Evolutionary conservation across 2,797 vertebrate species (phyloP).

Genomic region (Salmo trutta): DNA sequence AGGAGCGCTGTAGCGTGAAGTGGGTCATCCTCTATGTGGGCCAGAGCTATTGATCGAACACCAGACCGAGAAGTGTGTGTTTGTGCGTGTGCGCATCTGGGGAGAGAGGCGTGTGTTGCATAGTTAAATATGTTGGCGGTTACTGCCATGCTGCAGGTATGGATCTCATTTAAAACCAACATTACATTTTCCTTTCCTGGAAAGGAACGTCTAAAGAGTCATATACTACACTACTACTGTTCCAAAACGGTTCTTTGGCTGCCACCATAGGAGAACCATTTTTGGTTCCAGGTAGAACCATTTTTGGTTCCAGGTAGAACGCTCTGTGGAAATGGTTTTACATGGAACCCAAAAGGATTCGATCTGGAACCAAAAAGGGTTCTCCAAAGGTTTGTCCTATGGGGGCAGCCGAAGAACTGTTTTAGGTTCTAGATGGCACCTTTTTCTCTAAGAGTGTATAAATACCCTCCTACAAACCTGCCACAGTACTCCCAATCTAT

Average conservation of each 20-base stretch:
- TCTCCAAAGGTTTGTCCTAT: too few species aligned
- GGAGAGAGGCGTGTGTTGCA: too few species aligned
- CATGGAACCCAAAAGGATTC: too few species aligned
- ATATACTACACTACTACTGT: too few species aligned
- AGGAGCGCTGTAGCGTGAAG: not conserved
- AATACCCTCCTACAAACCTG: not conserved
- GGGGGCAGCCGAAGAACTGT: too few species aligned
- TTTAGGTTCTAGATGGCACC: too few species aligned
- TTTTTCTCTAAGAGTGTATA: not conserved
- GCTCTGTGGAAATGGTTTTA: too few species aligned
- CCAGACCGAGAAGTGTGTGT: not conserved
- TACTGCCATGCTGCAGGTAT: not conserved
- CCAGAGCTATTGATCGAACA: not conserved
- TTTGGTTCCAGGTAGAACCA: too few species aligned
- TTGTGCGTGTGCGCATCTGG: not conserved
- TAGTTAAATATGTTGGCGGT: too few species aligned
- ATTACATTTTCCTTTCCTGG: not conserved
- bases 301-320: too few species aligned
- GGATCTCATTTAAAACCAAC: not conserved
- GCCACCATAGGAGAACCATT: too few species aligned
- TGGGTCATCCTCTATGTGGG: constrained; percentile 11
- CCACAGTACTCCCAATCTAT: not conserved
- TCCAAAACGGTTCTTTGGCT: too few species aligned
- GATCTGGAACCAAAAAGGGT: not conserved
- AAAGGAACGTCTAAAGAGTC: not conserved